Base-by-base conservation (phyloP, 1,140 invertebrate genomes). In the Pachypeltis micranthus region DNA sequence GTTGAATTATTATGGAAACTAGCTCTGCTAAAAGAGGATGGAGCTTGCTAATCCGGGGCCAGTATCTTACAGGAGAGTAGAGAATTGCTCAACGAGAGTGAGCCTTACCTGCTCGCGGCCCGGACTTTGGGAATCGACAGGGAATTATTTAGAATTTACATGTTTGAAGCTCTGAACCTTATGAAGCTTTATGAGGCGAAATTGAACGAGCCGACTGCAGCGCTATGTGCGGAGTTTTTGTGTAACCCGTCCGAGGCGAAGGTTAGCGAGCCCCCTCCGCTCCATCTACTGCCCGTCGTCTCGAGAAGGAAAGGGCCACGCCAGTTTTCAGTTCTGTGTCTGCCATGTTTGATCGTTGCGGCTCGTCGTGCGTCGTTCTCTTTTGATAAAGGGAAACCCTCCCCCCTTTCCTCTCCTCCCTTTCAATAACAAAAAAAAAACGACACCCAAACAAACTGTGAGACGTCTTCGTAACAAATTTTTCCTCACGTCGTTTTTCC, bases 281-380 rank as follows among this genome's bases (percentile, higher is more conserved):
- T 64, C 25, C 25, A 55, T 44, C 54, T 26, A 21, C 24, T 21
- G 39, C 44, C 29, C 21, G 29, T 27, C 51, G 56, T 57, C 26
- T 56, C 56, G 31, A 39, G 57, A 64, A 59, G 44, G 57, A 60
- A 56, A 25, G 54, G 28, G 60, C 64, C 64, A 65, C 64, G 59
- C 64, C 64, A 65, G 64, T 65, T 56, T 56, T 59, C 59, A 58
- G 59, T 65, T 28, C 64, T 34, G 64, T 65, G 64, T 65, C 64
- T 65, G 64, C 64, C 64, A 65, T 65, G 64, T 65, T 65, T 60
- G 59, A 62, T 65, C 47, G 44, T 56, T 62, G 26, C 51, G 31
- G 59, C 47, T 34, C 47, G 64, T 51, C 64, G 64, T 65, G 59
- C 64, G 57, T 29, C 60, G 29, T 25, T 44, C 47, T 27, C 54